phyloP scores from a whole-genome alignment of 2,888 invertebrate genomes.

The Anoncus sp. region DNA sequence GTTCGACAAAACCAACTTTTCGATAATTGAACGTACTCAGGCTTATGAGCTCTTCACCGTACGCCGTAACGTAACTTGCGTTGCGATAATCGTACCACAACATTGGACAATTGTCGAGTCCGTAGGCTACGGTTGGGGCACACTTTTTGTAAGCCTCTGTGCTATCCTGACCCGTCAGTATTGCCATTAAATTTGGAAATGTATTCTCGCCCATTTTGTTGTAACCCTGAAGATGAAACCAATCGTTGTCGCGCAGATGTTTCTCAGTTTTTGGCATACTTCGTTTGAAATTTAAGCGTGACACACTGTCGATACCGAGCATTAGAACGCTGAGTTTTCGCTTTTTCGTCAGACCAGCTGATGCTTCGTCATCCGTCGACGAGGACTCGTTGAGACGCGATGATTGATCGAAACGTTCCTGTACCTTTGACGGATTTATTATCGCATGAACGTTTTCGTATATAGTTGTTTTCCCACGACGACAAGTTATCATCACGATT shows the following conservation, averaged over 20 bases:
- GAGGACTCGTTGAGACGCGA: background rate
- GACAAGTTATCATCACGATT: slow-evolving; percentile 84
- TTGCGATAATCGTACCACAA: slow-evolving; percentile 91
- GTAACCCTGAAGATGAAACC: slow-evolving; percentile 90
- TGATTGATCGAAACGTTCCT: slow-evolving; percentile 79
- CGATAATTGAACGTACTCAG: slow-evolving; percentile 91
- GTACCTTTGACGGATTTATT: slow-evolving; percentile 84
- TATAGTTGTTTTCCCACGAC: slow-evolving; percentile 77
- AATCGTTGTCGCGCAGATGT: slow-evolving; percentile 88
- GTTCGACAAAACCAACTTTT: slow-evolving; percentile 89
- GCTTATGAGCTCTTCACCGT: slow-evolving; percentile 90
- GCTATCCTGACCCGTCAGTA: slow-evolving; percentile 88
- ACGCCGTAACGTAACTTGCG: slow-evolving; percentile 90
- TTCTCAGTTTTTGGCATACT: slow-evolving; percentile 90
- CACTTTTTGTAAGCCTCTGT: slow-evolving; percentile 84
- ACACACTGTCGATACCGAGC: slow-evolving; percentile 94
- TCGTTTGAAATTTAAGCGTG: slow-evolving; percentile 90
- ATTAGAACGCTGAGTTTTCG: slow-evolving; percentile 88
- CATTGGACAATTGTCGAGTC: slow-evolving; percentile 89
- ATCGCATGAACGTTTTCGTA: slow-evolving; percentile 86
- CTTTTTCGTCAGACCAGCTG: background rate
- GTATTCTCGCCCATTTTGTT: slow-evolving; percentile 94
- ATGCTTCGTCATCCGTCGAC: background rate
- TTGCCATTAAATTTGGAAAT: slow-evolving; percentile 94
- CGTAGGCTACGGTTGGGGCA: slow-evolving; percentile 83